phyloP scores from a whole-genome alignment of 2,113 vertebrate genomes.

The Alosa alosa region DNA sequence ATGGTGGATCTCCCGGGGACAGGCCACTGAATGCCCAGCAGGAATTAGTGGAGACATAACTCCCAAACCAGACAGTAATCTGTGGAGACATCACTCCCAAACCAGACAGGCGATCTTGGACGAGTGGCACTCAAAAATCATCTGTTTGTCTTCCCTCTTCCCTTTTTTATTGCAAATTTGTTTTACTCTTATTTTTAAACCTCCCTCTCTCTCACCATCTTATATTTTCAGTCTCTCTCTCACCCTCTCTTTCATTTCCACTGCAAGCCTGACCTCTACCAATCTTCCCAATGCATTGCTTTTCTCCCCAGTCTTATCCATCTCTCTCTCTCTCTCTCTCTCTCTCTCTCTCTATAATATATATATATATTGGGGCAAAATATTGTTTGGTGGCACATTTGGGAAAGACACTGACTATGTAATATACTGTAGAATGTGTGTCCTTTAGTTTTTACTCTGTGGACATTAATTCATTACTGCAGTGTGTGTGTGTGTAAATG shows the following conservation, averaged over 20 bases:
- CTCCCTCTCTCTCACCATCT: conserved; percentile 51
- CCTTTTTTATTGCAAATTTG: background rate
- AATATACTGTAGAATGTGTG: background rate
- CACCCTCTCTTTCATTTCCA: conserved; percentile 10
- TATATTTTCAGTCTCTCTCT: conserved; percentile 22
- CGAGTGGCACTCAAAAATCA: background rate
- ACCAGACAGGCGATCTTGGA: conserved; percentile 42
- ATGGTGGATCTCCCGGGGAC: no score
- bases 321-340: conserved; percentile 42
- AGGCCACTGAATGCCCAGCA: background rate
- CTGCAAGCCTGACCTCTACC: conserved; percentile 50
- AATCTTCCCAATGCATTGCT: conserved; percentile 43
- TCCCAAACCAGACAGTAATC: conserved; percentile 30
- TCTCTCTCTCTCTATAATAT: conserved; percentile 3
- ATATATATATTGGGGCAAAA: background rate
- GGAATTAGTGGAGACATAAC: background rate
- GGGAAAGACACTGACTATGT: background rate
- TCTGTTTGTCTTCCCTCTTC: background rate
- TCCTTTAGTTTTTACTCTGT: background rate
- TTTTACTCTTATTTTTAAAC: conserved; percentile 53
- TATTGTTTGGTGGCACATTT: background rate
- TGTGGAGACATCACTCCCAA: background rate
- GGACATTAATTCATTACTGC: background rate
- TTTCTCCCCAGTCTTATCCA: conserved; percentile 69
- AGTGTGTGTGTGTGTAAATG: background rate